phyloP scores from a whole-genome alignment of 2,888 invertebrate species.

The Volucella zonaria region DNA sequence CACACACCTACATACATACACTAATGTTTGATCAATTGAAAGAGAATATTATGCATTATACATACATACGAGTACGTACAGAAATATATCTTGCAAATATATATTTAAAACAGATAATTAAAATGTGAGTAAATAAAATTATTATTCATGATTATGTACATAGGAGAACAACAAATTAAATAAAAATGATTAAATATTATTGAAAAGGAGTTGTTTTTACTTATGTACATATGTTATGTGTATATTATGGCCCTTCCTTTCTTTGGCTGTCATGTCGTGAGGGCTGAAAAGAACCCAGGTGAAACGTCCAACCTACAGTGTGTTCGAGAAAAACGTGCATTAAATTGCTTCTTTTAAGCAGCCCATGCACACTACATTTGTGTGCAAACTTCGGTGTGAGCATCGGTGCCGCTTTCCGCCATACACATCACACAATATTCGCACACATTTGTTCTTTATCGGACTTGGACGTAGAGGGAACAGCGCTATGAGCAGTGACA shows the following conservation, averaged over 20 bases:
- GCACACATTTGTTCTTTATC: too few relatives aligned
- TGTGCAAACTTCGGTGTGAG: too few relatives aligned
- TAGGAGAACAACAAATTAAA: conserved; percentile 42
- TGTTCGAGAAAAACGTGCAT: too few relatives aligned
- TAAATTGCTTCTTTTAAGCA: too few relatives aligned
- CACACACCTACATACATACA: conserved; percentile 13
- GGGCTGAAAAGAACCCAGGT: too few relatives aligned
- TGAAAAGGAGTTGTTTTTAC: background rate
- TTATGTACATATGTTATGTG: too few relatives aligned
- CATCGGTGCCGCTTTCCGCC: too few relatives aligned
- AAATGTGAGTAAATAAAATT: conserved; percentile 42
- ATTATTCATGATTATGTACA: conserved; percentile 67
- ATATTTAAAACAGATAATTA: conserved; percentile 16
- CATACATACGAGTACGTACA: conserved; percentile 20
- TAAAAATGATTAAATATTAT: conserved; percentile 29
- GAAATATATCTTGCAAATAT: conserved; percentile 28
- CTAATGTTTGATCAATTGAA: conserved; percentile 38
- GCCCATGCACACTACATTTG: too few relatives aligned
- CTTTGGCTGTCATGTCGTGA: background rate
- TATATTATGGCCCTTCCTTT: background rate
- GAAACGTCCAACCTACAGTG: too few relatives aligned
- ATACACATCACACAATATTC: too few relatives aligned
- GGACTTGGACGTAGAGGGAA: too few relatives aligned
- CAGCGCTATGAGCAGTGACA: conserved; percentile 6
- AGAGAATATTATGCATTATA: conserved; percentile 42